Evolutionary conservation across 2,888 invertebrate species (phyloP), one percentile per base, ranked within the genome.

Genomic region (Acrobeloides nanus): DNA sequence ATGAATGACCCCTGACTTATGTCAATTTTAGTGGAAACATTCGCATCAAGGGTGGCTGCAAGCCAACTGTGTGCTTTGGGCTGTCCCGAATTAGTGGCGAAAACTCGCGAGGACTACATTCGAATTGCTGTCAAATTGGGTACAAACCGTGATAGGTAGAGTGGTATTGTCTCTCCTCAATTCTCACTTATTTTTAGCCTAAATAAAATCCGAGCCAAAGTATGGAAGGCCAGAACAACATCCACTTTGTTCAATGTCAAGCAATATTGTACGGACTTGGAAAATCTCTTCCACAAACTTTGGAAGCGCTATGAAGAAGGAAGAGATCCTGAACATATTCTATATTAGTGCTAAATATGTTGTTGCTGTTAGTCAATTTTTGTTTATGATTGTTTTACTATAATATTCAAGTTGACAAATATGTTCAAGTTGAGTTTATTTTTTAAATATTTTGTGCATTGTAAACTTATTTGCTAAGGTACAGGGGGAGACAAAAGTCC

Each of bases 41-140:
- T 83, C 35, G 83, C 83, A 2, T 82, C 82, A 1, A 84, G 97
- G 68, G 97, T 99, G 37, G 97, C 97, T 35, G 89, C 95, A 4
- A 95, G 93, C 45, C 95, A 95, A 75, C 79, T 99, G 52, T 83
- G 84, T 46, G 85, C 92, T 20, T 80, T 97, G 17, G 89, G 90
- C 21, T 89, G 88, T 73, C 84, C 88, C 0, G 97, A 99, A 75
- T 80, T 97, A 54, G 86, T 97, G 54, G 95, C 95, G 4, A 82
- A 83, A 61, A 84, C 82, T 43, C 80, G 83, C 54, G 83, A 85
- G 64, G 87, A 95, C 68, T 97, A 97, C 76, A 85, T 92, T 77
- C 84, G 87, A 57, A 89, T 97, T 64, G 90, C 95, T 49, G 82
- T 89, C 52, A 83, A 84, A 70, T 81, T 99, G 58, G 97, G 97